phyloP scores from a whole-genome alignment of 1,140 invertebrate species.

The Colletes latitarsis region DNA sequence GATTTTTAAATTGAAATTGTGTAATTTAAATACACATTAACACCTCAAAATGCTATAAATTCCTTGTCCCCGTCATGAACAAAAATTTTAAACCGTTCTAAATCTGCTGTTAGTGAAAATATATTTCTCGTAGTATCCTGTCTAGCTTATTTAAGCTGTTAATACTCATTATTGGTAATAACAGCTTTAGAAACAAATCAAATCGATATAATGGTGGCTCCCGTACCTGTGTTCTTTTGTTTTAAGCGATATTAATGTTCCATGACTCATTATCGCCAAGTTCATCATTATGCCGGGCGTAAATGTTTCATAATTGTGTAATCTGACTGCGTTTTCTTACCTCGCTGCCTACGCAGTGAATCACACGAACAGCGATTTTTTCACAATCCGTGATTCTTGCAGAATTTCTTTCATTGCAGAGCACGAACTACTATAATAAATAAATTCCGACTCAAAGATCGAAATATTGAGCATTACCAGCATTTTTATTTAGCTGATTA shows the following conservation, averaged over 20 bases:
- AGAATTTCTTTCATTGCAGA: not conserved
- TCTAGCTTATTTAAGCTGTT: not conserved
- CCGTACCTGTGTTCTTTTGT: too few species aligned
- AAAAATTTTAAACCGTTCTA: not conserved
- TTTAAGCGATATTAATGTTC: not conserved
- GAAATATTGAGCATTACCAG: not conserved
- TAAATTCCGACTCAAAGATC: not conserved
- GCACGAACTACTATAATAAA: not conserved
- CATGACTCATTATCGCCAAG: not conserved
- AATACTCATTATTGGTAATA: not conserved
- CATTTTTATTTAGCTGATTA: too few species aligned
- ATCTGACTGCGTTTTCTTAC: not conserved
- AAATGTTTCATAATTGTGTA: slow-evolving; percentile 6
- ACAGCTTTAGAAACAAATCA: not conserved
- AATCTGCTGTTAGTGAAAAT: not conserved
- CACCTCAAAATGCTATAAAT: too few species aligned
- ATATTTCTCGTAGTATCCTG: not conserved
- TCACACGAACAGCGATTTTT: slow-evolving; percentile 15
- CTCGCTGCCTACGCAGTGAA: not conserved
- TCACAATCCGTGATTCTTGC: not conserved
- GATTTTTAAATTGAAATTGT: too few species aligned
- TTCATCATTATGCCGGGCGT: too few species aligned
- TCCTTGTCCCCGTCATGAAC: too few species aligned
- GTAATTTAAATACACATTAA: too few species aligned
- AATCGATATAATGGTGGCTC: not conserved